phyloP scores from a whole-genome alignment of 2,113 vertebrate species.

The Laterallus jamaicensis region DNA sequence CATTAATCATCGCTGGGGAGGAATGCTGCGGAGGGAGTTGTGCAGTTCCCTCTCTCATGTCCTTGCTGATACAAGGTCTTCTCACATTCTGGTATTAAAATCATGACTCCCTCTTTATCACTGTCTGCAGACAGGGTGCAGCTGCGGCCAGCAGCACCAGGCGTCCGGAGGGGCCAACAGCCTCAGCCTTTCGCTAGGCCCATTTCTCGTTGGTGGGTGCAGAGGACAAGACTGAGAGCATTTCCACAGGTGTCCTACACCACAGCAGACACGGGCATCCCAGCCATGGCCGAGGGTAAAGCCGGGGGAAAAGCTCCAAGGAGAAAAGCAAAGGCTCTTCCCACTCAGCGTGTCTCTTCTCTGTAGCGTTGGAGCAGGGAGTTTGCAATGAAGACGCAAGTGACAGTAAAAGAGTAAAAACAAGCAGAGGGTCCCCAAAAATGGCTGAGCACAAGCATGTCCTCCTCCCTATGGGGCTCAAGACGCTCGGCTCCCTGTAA shows the following conservation, averaged over 20 bases:
- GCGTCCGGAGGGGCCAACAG: neutral
- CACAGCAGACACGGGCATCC: neutral
- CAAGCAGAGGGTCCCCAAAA: neutral
- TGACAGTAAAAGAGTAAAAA: neutral
- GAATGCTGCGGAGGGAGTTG: constrained; percentile 64
- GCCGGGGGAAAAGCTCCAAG: neutral
- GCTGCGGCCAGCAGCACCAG: constrained; percentile 35
- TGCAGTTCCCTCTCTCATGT: constrained; percentile 35
- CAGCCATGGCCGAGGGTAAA: neutral
- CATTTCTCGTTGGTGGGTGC: neutral
- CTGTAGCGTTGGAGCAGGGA: too few species aligned
- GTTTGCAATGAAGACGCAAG: neutral
- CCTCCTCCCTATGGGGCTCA: neutral
- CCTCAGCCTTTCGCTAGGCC: neutral
- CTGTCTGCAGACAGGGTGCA: constrained; percentile 63
- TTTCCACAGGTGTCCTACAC: neutral
- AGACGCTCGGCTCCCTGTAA: neutral
- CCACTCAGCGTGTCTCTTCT: neutral
- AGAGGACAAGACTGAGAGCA: neutral
- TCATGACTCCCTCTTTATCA: constrained; percentile 49
- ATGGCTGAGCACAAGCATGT: neutral
- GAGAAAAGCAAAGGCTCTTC: neutral
- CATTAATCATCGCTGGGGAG: constrained; percentile 61
- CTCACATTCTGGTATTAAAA: constrained; percentile 43
- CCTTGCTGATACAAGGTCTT: constrained; percentile 56